Conservation (phyloP, 1,140 invertebrate species). For the Cataglyphis hispanica region DNA sequence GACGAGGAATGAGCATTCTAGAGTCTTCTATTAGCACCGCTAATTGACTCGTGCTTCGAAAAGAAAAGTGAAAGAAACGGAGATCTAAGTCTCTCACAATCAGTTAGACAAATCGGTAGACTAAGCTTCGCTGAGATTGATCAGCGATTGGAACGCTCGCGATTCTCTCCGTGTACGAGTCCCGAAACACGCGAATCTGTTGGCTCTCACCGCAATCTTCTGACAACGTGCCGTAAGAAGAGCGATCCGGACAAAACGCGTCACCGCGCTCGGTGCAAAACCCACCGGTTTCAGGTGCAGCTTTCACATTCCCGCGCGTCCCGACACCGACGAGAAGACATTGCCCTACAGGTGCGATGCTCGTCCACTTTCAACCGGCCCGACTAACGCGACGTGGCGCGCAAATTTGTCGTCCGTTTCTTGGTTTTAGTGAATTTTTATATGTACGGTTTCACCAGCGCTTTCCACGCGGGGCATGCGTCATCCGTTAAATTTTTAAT, state of each 20-base stretch:
- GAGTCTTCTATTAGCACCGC: not conserved
- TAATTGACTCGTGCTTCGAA: slow-evolving; percentile 13
- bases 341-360: slow-evolving; percentile 57
- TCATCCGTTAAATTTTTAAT: slow-evolving; percentile 20
- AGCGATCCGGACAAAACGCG: slow-evolving; percentile 44
- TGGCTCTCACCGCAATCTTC: slow-evolving; percentile 48
- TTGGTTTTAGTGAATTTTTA: slow-evolving; percentile 7
- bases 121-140: slow-evolving; percentile 5
- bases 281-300: slow-evolving; percentile 60
- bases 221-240: slow-evolving; percentile 25
- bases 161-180: slow-evolving; percentile 25
- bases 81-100: not conserved
- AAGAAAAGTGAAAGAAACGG: not conserved
- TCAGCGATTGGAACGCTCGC: slow-evolving; percentile 3
- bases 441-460: slow-evolving; percentile 10
- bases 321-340: slow-evolving; percentile 35
- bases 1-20: not conserved
- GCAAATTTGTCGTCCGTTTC: slow-evolving; percentile 10
- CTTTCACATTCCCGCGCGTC: slow-evolving; percentile 63
- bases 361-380: slow-evolving; percentile 39
- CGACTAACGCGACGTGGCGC: not conserved
- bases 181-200: slow-evolving; percentile 47
- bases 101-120: slow-evolving; percentile 7
- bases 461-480: not conserved
- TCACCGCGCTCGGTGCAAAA: slow-evolving; percentile 54